Base-by-base conservation (phyloP, 2,888 invertebrate species). In the Pseudococcus longispinus region DNA sequence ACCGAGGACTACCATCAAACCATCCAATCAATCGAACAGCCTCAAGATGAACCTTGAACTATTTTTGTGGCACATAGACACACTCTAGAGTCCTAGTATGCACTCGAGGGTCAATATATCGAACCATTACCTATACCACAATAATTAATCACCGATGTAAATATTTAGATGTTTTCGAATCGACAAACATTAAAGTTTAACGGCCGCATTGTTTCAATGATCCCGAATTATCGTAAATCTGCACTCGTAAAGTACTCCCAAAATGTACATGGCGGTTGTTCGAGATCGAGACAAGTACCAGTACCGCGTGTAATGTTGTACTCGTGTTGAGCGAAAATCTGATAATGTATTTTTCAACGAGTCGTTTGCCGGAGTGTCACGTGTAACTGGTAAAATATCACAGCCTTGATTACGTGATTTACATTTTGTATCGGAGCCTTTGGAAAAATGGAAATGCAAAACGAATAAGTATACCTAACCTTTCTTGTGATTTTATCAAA, bases 211-310 rank as follows among this genome's bases (percentile, higher is more conserved):
- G 70, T 70, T 70, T 70, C 6, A 70, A 70, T 70, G 29, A 29
- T 70, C 70, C 29, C 70, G 70, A 70, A 70, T 70, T 70, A 70
- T 70, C 70, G 70, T 70, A 29, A 29, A 70, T 70, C 70, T 29
- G 29, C 29, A 29, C 29, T 70, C 29, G 70, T 70, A 70, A 70
- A 70, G 70, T 70, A 70, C 5, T 60, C 70, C 70, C 70, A 70
- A 70, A 70, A 70, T 70, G 70, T 32, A 70, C 70, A 70, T 29
- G 4, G n/a, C n/a, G n/a, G n/a, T n/a, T n/a, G n/a, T n/a, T n/a
- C 60, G 60, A 0, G 20, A 9, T 23, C 9, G 23, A 60, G 20
- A 60, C 60, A 60, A 60, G 13, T 23, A 0, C 60, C 11, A 60
- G 60, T 23, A 60, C 60, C 60, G 23, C 11, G 11, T 26, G 15